These are phyloP conservation scores for Pedionomus torquatus DNA, from an alignment of 2,113 vertebrate species.

Conservation along the genomic window DNA sequence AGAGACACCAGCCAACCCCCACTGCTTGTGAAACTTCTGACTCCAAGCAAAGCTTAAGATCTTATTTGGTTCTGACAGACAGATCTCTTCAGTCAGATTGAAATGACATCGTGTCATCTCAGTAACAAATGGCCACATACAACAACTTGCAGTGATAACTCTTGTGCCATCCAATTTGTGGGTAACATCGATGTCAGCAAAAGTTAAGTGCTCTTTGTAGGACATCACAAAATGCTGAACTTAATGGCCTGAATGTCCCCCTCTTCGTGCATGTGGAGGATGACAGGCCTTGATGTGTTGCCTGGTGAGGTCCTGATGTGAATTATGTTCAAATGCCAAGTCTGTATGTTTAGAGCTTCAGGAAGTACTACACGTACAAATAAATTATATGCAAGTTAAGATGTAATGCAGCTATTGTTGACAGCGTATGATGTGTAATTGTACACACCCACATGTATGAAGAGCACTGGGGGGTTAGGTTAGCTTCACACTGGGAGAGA, in stretches of 20 bases:
- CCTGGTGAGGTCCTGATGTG: neutral
- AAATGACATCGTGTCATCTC: neutral
- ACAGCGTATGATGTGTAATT: neutral
- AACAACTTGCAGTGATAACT: neutral
- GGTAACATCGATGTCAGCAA: neutral
- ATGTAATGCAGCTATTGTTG: neutral
- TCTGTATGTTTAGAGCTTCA: neutral
- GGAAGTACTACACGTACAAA: fast-evolving
- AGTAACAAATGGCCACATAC: too few species aligned
- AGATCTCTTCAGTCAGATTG: neutral
- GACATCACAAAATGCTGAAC: neutral
- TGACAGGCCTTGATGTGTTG: neutral
- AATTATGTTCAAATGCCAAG: neutral
- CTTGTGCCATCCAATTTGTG: neutral
- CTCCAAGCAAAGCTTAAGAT: neutral
- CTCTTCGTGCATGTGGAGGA: neutral
- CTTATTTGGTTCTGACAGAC: neutral
- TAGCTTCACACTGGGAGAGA: neutral
- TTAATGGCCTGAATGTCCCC: too few species aligned
- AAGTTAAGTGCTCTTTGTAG: neutral
- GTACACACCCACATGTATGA: neutral
- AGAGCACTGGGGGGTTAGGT: neutral
- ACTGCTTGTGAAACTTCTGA: neutral
- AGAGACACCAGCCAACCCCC: neutral
- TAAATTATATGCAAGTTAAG: neutral